These are phyloP conservation scores for Drosophila meridionalis DNA, from an alignment of 2,888 invertebrate genomes.

Conservation along the genomic window DNA sequence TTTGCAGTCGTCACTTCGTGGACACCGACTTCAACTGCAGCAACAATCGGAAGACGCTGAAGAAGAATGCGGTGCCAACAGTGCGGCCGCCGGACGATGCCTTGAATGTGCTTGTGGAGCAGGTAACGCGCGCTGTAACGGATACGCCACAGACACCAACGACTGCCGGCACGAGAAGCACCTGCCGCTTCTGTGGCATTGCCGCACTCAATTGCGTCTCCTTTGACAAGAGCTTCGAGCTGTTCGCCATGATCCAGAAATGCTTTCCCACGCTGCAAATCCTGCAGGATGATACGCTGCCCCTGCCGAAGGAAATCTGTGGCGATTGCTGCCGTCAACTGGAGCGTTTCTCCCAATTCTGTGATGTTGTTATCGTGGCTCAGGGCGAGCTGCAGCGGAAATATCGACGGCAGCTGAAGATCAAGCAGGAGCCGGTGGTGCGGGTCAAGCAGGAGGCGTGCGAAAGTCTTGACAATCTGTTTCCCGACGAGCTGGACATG, in stretches of 20 bases:
- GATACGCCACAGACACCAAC: background rate
- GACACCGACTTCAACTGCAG: conserved; percentile 82
- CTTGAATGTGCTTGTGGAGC: conserved; percentile 36
- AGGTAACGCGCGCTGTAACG: conserved; percentile 34
- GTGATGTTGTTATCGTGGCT: conserved; percentile 82
- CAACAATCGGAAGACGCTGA: conserved; percentile 80
- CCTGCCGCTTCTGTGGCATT: conserved; percentile 82
- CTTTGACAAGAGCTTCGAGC: conserved; percentile 83
- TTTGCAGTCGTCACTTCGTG: conserved; percentile 84
- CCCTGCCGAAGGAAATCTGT: conserved; percentile 83
- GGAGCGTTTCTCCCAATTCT: conserved; percentile 82
- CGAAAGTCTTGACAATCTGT: conserved; percentile 80
- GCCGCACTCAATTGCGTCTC: conserved; percentile 74
- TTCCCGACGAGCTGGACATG: conserved; percentile 77
- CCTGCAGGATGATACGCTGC: conserved; percentile 82
- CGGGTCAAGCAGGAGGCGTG: conserved; percentile 84
- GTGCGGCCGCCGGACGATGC: conserved; percentile 39
- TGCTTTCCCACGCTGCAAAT: conserved; percentile 84
- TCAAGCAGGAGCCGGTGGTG: conserved; percentile 84
- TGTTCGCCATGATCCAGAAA: conserved; percentile 84
- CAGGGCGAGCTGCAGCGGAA: conserved; percentile 82
- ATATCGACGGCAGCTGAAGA: conserved; percentile 82
- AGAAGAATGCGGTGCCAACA: conserved; percentile 82
- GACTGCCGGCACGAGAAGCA: conserved; percentile 57
- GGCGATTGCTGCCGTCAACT: conserved; percentile 77